These are phyloP conservation scores for Anarrhichthys ocellatus DNA, from an alignment of 2,113 vertebrate species.

Conservation along the genomic window DNA sequence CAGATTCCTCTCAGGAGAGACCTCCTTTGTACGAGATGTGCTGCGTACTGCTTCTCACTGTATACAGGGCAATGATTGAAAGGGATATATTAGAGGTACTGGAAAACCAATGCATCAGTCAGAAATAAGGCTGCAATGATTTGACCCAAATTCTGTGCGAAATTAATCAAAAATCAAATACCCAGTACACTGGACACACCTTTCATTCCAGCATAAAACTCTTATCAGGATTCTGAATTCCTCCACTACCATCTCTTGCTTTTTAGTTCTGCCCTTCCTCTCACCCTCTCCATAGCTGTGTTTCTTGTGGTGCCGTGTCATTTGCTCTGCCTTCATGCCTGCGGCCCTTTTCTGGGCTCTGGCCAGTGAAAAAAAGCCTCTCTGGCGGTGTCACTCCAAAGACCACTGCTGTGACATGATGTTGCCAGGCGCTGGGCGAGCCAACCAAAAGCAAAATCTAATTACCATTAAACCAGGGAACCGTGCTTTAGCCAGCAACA, in stretches of 20 bases:
- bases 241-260: not conserved
- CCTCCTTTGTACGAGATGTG: not conserved
- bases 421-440: conserved; percentile 71
- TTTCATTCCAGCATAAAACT: not conserved
- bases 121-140: not conserved
- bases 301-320: conserved; percentile 6
- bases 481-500: conserved; percentile 53
- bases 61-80: not conserved
- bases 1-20: not conserved
- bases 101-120: not conserved
- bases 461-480: conserved; percentile 76
- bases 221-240: conserved; percentile 3
- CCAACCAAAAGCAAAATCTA: conserved; percentile 76
- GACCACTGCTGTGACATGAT: conserved; percentile 67
- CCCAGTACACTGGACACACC: not conserved
- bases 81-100: not conserved
- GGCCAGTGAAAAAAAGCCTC: conserved; percentile 63
- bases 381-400: conserved; percentile 68
- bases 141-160: not conserved
- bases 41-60: not conserved
- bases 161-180: not conserved
- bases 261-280: not conserved
- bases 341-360: conserved; percentile 46
- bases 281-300: conserved; percentile 8
- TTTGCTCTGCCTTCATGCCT: conserved; percentile 25